A percentile compares a stretch with the other conserved stretches of the same genome.
Conservation (phyloP, 2,888 invertebrate species). For the Tipula confusa region DNA sequence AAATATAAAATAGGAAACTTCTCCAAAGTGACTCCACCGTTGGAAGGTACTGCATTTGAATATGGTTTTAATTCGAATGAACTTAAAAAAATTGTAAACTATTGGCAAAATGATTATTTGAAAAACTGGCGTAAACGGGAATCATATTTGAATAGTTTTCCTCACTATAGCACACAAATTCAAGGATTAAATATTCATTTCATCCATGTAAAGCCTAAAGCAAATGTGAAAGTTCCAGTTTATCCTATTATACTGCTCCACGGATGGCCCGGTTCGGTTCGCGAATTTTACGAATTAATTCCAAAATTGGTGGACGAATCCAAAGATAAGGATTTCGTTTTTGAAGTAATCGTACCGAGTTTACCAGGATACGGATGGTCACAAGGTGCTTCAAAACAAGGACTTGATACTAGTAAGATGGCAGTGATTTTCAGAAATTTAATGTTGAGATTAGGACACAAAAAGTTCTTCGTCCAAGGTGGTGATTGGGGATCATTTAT, state of each 20-base stretch:
- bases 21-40: slow-evolving; percentile 54
- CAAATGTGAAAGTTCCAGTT: slow-evolving; percentile 42
- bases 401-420: slow-evolving; percentile 55
- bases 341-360: slow-evolving; percentile 56
- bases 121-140: slow-evolving; percentile 63
- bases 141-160: slow-evolving; percentile 64
- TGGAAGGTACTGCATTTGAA: slow-evolving; percentile 66
- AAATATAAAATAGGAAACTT: slow-evolving; percentile 41
- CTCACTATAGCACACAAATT: slow-evolving; percentile 71
- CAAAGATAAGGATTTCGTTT: slow-evolving; percentile 52
- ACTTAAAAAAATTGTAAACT: slow-evolving; percentile 62
- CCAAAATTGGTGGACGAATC: slow-evolving; percentile 58
- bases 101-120: slow-evolving; percentile 75
- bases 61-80: slow-evolving; percentile 77
- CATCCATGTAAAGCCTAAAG: slow-evolving; percentile 59
- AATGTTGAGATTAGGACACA: slow-evolving; percentile 62
- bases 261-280: slow-evolving; percentile 86
- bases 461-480: slow-evolving; percentile 65
- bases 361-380: slow-evolving; percentile 52
- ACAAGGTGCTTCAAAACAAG: slow-evolving; percentile 53
- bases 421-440: slow-evolving; percentile 59
- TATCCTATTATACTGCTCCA: slow-evolving; percentile 60
- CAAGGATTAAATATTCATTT: slow-evolving; percentile 66
- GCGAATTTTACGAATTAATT: slow-evolving; percentile 75
- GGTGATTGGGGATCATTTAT: slow-evolving; percentile 79